These are phyloP conservation scores for Sinodicranocentrus sp. DNA, from an alignment of 2,888 invertebrate species.

Conservation along the genomic window DNA sequence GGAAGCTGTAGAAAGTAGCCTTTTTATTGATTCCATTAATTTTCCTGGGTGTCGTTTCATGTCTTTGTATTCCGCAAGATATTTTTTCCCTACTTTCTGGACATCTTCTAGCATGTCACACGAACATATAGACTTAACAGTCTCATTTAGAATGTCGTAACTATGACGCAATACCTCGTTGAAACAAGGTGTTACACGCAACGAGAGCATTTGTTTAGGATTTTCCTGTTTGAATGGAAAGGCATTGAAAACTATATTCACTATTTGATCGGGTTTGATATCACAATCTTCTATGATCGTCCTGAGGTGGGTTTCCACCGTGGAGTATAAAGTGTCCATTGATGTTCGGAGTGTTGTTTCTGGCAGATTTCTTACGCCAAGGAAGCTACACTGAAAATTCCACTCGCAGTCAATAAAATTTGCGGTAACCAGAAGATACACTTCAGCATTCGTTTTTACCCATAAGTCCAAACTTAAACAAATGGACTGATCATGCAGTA, in stretches of 20 bases:
- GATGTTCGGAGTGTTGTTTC: background rate
- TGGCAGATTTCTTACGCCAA: constrained; percentile 23
- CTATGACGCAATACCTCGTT: constrained; percentile 6
- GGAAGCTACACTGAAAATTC: constrained; percentile 8
- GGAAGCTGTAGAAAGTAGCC: background rate
- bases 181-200: constrained; percentile 31
- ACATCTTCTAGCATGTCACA: constrained; percentile 36
- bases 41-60: constrained; percentile 55
- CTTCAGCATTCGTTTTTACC: constrained; percentile 9
- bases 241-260: background rate
- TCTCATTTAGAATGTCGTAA: constrained; percentile 15
- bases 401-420: constrained; percentile 29
- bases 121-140: background rate
- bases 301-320: background rate
- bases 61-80: constrained; percentile 35
- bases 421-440: constrained; percentile 13
- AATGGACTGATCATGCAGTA: constrained; percentile 26
- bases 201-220: background rate
- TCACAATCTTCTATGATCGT: constrained; percentile 25
- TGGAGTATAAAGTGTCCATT: constrained; percentile 4
- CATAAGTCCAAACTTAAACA: constrained; percentile 35
- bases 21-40: constrained; percentile 27
- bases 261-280: background rate
- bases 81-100: constrained; percentile 46
- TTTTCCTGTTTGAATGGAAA: background rate